These are phyloP conservation scores for Nymphalis urticae DNA, from an alignment of 2,888 invertebrate species.

Conservation along the genomic window DNA sequence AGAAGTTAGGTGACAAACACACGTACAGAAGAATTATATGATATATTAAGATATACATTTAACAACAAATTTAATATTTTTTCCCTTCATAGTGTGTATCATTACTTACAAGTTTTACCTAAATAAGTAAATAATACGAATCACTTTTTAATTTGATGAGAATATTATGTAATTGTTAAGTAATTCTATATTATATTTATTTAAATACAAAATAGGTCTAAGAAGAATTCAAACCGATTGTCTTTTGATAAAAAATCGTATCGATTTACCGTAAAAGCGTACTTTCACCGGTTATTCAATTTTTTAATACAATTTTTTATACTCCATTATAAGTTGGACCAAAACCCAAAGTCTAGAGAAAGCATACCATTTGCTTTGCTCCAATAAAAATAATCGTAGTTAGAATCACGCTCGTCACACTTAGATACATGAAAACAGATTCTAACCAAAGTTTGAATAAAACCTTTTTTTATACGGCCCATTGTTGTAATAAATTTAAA, in stretches of 20 bases:
- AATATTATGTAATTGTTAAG: too few relatives aligned
- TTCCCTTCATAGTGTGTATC: too few relatives aligned
- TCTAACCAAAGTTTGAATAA: constrained; percentile 1
- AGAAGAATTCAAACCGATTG: too few relatives aligned
- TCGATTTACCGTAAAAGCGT: constrained; percentile 18
- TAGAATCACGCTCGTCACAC: constrained; percentile 49
- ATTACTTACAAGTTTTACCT: too few relatives aligned
- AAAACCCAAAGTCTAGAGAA: constrained; percentile 51
- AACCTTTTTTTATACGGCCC: neutral
- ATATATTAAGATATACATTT: too few relatives aligned
- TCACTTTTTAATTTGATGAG: too few relatives aligned
- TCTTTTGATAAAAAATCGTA: constrained; percentile 5
- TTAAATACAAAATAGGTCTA: too few relatives aligned
- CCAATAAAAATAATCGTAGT: constrained; percentile 61
- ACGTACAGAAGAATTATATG: too few relatives aligned
- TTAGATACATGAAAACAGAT: constrained; percentile 45
- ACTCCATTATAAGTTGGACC: constrained; percentile 32
- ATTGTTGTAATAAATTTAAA: neutral
- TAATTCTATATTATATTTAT: too few relatives aligned
- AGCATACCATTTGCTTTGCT: constrained; percentile 70
- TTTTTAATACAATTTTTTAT: constrained; percentile 27
- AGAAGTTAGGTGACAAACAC: too few relatives aligned
- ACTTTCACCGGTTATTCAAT: constrained; percentile 31
- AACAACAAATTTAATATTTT: too few relatives aligned
- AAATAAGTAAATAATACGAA: too few relatives aligned